Conservation (phyloP, 2,888 invertebrate species). For the Phlogophora meticulosa region DNA sequence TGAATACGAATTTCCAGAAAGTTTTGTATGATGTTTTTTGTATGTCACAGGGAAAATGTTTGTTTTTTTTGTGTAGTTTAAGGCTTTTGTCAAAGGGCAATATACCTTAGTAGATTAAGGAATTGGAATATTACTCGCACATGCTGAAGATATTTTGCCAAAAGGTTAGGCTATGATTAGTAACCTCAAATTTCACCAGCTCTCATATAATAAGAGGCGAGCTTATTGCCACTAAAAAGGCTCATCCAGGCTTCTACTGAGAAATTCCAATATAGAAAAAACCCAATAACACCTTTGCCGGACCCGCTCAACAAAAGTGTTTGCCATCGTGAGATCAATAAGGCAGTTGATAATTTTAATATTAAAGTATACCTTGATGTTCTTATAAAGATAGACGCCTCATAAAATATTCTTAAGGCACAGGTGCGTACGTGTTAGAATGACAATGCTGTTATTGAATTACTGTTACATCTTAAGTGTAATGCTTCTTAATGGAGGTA, state of each 20-base stretch:
- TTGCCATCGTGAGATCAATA: too few species aligned
- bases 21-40: constrained; percentile 81
- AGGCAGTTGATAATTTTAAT: background rate
- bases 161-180: too few species aligned
- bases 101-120: background rate
- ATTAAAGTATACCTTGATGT: constrained; percentile 16
- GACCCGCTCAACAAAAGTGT: too few species aligned
- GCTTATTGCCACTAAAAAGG: too few species aligned
- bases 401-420: constrained; percentile 34
- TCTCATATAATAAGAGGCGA: too few species aligned
- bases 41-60: constrained; percentile 29
- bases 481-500: constrained; percentile 30
- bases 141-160: background rate
- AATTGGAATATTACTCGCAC: background rate
- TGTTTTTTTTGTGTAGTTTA: constrained; percentile 36
- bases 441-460: constrained; percentile 47
- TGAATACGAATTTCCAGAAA: constrained; percentile 86
- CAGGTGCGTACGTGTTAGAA: constrained; percentile 43
- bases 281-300: too few species aligned
- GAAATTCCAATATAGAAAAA: too few species aligned
- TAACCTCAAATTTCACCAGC: too few species aligned
- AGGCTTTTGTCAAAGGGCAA: constrained; percentile 14
- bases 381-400: constrained; percentile 1
- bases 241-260: too few species aligned
- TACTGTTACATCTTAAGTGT: constrained; percentile 22